phyloP scores from a whole-genome alignment of 2,113 vertebrate genomes.

The Mixornis gularis region DNA sequence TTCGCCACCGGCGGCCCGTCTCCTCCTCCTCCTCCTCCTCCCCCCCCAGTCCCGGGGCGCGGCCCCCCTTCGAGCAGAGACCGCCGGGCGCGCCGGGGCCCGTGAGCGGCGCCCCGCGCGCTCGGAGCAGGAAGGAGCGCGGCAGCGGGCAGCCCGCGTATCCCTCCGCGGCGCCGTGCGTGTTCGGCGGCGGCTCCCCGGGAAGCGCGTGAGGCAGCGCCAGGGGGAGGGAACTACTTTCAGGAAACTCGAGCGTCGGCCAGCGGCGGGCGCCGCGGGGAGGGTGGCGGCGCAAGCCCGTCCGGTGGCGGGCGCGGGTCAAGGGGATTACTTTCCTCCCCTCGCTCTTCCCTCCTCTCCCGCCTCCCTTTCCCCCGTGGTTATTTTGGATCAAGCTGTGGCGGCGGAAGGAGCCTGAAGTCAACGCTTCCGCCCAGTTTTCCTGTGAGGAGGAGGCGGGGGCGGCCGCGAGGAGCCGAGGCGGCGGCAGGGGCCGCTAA shows the following conservation, averaged over 20 bases:
- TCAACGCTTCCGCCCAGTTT: conserved; percentile 88
- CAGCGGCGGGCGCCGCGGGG: not conserved
- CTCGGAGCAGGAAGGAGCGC: not conserved
- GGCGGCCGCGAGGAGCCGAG: conserved; percentile 64
- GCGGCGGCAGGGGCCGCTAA: not conserved
- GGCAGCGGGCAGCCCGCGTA: not conserved
- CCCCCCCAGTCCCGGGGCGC: too few species aligned
- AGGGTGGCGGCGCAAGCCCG: not conserved
- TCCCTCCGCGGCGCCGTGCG: conserved; percentile 35
- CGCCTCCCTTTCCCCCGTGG: not conserved
- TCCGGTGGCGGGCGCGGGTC: not conserved
- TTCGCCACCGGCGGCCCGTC: not conserved
- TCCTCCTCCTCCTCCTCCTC: too few species aligned
- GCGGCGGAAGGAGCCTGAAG: conserved; percentile 69
- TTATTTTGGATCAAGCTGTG: conserved; percentile 49
- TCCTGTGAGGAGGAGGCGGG: conserved; percentile 53
- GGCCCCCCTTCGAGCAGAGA: too few species aligned
- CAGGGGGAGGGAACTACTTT: conserved; percentile 38
- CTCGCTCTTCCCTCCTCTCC: not conserved
- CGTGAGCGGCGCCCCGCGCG: not conserved
- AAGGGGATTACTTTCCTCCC: not conserved
- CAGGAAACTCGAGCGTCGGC: not conserved
- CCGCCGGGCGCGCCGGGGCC: too few species aligned
- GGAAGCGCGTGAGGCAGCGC: not conserved
- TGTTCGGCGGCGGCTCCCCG: not conserved